Percentiles rank a stretch among this genome's conserved stretches.
These are phyloP conservation scores for Andrena cerasifolii DNA, from an alignment of 1,140 invertebrate genomes.

Conservation along the genomic window DNA sequence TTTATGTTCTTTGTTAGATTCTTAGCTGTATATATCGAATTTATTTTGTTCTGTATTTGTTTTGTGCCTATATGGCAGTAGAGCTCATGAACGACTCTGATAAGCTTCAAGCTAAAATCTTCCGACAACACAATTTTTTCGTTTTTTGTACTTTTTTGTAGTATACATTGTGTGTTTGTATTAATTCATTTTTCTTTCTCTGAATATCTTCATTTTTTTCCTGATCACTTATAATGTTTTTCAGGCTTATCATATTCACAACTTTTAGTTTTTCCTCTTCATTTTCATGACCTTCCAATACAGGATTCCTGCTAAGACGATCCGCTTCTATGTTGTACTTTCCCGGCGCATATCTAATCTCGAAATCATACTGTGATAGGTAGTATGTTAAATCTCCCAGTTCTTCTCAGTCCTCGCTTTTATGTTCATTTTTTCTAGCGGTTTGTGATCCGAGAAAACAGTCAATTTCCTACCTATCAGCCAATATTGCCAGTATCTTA, in stretches of 20 bases:
- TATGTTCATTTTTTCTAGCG: constrained; percentile 38
- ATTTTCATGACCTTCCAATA: constrained; percentile 16
- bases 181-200: not conserved
- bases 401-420: constrained; percentile 31
- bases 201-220: not conserved
- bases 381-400: constrained; percentile 30
- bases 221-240: constrained; percentile 25
- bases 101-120: not conserved
- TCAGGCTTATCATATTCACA: constrained; percentile 21
- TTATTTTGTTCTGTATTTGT: constrained; percentile 29
- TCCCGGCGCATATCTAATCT: constrained; percentile 19
- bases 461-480: constrained; percentile 12
- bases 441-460: constrained; percentile 42
- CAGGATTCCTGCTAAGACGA: constrained; percentile 56
- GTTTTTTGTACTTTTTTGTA: not conserved
- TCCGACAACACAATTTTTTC: constrained; percentile 24
- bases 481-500: constrained; percentile 44
- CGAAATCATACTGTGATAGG: constrained; percentile 28
- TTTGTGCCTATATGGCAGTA: constrained; percentile 22
- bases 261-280: constrained; percentile 18
- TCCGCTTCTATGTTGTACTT: constrained; percentile 32
- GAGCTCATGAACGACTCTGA: constrained; percentile 9
- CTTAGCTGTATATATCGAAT: constrained; percentile 15
- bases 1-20: constrained; percentile 34
- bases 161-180: not conserved